Evolutionary conservation across 2,888 invertebrate species (phyloP), one percentile per base, ranked within the genome.

Genomic region (Xanthia icteritia): DNA sequence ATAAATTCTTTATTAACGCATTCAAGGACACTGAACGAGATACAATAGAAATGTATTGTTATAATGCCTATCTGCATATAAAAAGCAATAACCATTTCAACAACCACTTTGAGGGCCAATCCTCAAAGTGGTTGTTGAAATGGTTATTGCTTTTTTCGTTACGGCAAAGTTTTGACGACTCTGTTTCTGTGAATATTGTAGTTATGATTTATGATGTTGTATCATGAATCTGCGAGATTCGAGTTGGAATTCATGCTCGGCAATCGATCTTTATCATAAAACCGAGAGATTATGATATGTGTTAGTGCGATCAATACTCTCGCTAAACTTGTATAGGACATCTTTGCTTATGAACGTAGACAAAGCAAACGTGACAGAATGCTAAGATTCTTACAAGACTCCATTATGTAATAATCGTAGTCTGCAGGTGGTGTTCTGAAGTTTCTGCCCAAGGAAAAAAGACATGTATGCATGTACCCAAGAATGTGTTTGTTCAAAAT

Each of bases 131-230:
- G n/a, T n/a, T n/a, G 2, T 31, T 31, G 2, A 45, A 45, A 45
- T 13, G 13, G 15, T 15, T 45, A 45, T 15, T 31, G 31, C 2
- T 31, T 31, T 13, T 69, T 27, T 17, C 56, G 1, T 64, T 1
- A 36, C 11, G 23, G 20, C 8, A 56, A 23, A 65, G 48, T 58
- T 77, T 60, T 31, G 8, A 2, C 4, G 17, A 13, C 13, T 45
- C 13, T 3, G 6, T 20, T 27, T 58, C 76, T 78, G 39, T 67
- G 60, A 67, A 76, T 77, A 67, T 60, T 76, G n/a, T 39, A 76
- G 27, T 39, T n/a, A 2, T 42, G 27, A 66, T 77, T 77, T 67
- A 76, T 51, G n/a, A 77, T 42, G 23, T n/a, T 45, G 4, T 13
- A 45, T 13, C 3, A 45, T 9, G 13, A 45, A 45, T 45, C 45